Conservation (phyloP, 2,113 vertebrate genomes). For the Ochotona curzoniae region DNA sequence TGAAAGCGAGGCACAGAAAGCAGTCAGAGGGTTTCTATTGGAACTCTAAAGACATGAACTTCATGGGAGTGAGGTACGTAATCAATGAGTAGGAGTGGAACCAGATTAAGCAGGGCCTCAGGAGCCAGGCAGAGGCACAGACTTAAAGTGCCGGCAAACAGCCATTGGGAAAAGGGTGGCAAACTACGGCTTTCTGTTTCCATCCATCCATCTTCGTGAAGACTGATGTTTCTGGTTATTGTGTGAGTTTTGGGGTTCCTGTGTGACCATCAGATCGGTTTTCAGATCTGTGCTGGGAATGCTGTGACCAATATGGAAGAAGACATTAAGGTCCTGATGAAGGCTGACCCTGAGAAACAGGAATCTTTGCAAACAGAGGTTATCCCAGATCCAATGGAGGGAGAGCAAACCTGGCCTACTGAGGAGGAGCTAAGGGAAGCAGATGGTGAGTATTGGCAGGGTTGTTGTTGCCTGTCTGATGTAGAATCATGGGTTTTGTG, state of each 20-base stretch:
- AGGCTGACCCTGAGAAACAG: slow-evolving; percentile 89
- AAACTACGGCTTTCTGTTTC: slow-evolving; percentile 8
- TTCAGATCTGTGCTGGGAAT: slow-evolving; percentile 85
- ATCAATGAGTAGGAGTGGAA: background rate
- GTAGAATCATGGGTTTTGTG: background rate
- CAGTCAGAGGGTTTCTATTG: slow-evolving; percentile 8
- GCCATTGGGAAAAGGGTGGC: background rate
- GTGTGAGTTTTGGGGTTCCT: background rate
- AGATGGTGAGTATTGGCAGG: slow-evolving; percentile 86
- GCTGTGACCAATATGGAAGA: slow-evolving; percentile 82
- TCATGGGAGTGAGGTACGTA: background rate
- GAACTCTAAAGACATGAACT: slow-evolving; percentile 27
- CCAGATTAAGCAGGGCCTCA: background rate
- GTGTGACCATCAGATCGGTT: background rate
- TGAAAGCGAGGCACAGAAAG: background rate
- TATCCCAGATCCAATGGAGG: slow-evolving; percentile 96
- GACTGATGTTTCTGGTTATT: background rate
- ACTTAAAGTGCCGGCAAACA: slow-evolving; percentile 14
- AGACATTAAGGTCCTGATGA: slow-evolving; percentile 92
- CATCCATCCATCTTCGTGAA: background rate
- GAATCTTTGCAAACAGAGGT: slow-evolving; percentile 93
- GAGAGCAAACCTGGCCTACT: slow-evolving; percentile 98
- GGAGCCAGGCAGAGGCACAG: background rate
- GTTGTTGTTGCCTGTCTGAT: background rate
- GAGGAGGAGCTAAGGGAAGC: slow-evolving; percentile 95